phyloP scores from a whole-genome alignment of 2,113 vertebrate genomes.

The Meles meles region DNA sequence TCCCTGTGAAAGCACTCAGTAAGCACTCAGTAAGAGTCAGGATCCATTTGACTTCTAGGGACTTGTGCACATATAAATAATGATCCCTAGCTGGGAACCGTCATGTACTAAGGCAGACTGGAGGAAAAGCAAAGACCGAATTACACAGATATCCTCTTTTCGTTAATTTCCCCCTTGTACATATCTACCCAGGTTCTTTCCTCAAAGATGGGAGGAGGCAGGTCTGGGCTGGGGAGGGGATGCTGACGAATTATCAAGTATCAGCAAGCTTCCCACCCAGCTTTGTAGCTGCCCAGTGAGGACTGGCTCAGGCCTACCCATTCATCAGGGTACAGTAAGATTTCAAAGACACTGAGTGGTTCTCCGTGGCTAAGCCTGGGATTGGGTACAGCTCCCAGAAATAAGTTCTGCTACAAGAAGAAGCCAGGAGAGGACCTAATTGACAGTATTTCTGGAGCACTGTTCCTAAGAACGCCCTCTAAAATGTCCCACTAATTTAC shows the following conservation, averaged over 20 bases:
- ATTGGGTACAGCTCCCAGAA: background rate
- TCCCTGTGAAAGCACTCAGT: background rate
- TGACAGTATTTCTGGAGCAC: too few relatives aligned
- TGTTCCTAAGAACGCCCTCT: background rate
- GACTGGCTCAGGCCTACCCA: fast-evolving
- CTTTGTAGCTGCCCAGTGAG: background rate
- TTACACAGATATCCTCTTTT: background rate
- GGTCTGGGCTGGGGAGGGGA: background rate
- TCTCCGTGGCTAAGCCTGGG: background rate
- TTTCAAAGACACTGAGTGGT: background rate
- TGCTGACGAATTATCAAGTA: background rate
- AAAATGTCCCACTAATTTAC: background rate
- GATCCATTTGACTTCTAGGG: background rate
- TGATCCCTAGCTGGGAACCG: background rate
- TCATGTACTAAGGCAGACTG: background rate
- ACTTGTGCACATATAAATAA: background rate
- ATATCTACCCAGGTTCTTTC: background rate
- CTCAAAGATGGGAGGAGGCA: background rate
- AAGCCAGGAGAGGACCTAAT: background rate
- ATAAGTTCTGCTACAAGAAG: fast-evolving
- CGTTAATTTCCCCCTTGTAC: too few relatives aligned
- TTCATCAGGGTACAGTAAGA: too few relatives aligned
- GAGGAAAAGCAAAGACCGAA: background rate
- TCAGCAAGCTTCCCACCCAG: background rate
- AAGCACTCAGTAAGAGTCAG: background rate